Evolutionary conservation across 2,113 vertebrate species (phyloP), one percentile per base, ranked within the genome.

Genomic region (Electrona antarctica): DNA sequence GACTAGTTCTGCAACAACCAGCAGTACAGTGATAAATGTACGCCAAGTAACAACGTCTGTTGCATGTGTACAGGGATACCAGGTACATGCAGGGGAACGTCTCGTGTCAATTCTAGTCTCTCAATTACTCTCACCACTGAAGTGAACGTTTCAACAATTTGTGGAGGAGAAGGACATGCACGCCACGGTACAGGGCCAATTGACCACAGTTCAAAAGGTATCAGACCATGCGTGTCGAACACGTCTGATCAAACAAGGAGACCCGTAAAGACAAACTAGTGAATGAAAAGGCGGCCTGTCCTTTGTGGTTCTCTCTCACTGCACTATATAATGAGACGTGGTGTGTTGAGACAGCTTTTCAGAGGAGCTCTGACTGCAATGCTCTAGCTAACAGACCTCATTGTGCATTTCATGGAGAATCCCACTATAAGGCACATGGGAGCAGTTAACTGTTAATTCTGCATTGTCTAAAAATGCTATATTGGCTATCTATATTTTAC

Each of bases 131-230:
- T 73, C 83, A 10, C 54, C 10, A 61, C 69, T 64, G 78, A 82
- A 72, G 64, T 78, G 78, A 71, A 83, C 75, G 73, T 79, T 78
- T 69, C 66, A 76, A 21, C 82, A 54, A 68, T 86, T 78, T 79
- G 71, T 76, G 67, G 64, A 60, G 62, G 79, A 67, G 41, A 29
- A 21, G 68, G 78, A 64, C 82, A 78, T 67, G 79, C 76, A 74
- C 75, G 80, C 78, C 74, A 74, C 75, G 80, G 73, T 61, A 29
- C 71, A 66, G 68, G 60, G 77, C 69, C 70, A 76, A 79, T 81
- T 87, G 87, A 88, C 87, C 87, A 76, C 78, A 73, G 78, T 81
- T 85, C 78, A 79, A 86, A 89, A 68, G 70, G 73, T 82, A 76
- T 82, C 64, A 79, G 75, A 83, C 88, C 78, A 85, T 76, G 75